Evolutionary conservation across 2,797 vertebrate genomes (phyloP), one percentile per base, ranked within the genome.

Genomic region (Lepilemur ruficaudatus): DNA sequence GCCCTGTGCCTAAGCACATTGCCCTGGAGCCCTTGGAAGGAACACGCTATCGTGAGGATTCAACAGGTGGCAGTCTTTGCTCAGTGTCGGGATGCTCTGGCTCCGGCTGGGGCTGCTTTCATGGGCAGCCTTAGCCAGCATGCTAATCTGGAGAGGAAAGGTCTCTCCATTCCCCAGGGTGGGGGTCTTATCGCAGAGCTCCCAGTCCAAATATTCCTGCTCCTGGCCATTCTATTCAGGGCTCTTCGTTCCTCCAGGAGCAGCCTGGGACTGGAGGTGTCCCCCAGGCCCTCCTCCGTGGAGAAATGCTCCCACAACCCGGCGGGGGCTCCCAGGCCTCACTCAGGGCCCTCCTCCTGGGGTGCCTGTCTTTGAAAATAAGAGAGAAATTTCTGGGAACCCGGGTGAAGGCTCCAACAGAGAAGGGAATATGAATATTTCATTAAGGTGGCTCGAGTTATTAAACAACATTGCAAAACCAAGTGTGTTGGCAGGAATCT

Each of bases 1-100:
- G 0, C 0, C 7, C 43, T 2, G 70, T 3, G 0, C 20, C 48
- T 22, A 35, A 55, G 63, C 35, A 0, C 1, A 4, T 2, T 0
- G 35, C 12, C n/a, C 35, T 6, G 2, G 25, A 48, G 76, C 43
- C 43, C 35, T 32, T 4, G 63, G 30, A 63, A 61, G 46, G 13
- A 57, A 22, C 52, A 8, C 0, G 9, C 63, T 93, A 2, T 80
- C 41, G 0, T 6, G 12, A 89, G 95, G 70, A 91, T 75, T 97
- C 98, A 97, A 98, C 97, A 98, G 98, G 98, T 96, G 97, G 98
- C 98, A 96, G 76, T 97, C 92, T 98, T 97, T 35, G 89, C 96
- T 92, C 78, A 95, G 97, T 35, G 20, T 96, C 91, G 0, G n/a
- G 69, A 12, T 7, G 79, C 32, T 32, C 9, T 9, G 8, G 0